Evolutionary conservation across 1,140 invertebrate species (phyloP), one percentile per base, ranked within the genome.

Genomic region (Laodelphax striatellus): DNA sequence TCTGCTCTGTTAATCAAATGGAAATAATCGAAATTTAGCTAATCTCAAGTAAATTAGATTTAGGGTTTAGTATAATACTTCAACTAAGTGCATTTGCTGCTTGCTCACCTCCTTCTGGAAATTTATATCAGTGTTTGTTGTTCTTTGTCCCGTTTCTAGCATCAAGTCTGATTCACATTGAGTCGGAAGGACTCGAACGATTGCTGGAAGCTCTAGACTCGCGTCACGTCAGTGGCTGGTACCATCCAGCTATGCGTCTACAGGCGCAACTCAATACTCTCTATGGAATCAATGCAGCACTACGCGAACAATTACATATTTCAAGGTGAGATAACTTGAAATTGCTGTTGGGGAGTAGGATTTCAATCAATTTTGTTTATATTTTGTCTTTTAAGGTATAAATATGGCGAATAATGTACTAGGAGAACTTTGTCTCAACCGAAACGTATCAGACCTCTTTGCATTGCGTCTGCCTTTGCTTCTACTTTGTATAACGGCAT

Each of bases 221-320:
- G 1, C 75, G 85, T 42, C 83, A 85, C 68, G 71, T 83, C 14
- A 80, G 83, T 42, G 85, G 85, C 9, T 87, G 85, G 84, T 87
- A 86, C 69, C 82, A 86, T 65, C 83, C 85, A 16, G 84, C 84
- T 2, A 86, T 87, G 82, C 73, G 82, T 65, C 76, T 86, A 11
- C 80, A 86, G 62, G 79, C 83, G 60, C 82, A 84, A 68, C 67
- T 87, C 1, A 80, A 82, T 70, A 76, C 79, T 58, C 62, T 81
- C 6, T 75, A 82, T 69, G 82, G 82, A 5, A 76, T 75, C 28
- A 83, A 82, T 69, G 65, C 73, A 2, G 77, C 79, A 64, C 68
- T 84, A 5, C 66, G 81, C 57, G 74, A 77, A 52, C 79, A 82
- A 61, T 62, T 81, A 1, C 52, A 24, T 56, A 61, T 58, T 53